Percentiles rank a stretch among this genome's conserved stretches.
Conservation (phyloP, 64 coral and sea anemone species). For the Montipora efflorescens region DNA sequence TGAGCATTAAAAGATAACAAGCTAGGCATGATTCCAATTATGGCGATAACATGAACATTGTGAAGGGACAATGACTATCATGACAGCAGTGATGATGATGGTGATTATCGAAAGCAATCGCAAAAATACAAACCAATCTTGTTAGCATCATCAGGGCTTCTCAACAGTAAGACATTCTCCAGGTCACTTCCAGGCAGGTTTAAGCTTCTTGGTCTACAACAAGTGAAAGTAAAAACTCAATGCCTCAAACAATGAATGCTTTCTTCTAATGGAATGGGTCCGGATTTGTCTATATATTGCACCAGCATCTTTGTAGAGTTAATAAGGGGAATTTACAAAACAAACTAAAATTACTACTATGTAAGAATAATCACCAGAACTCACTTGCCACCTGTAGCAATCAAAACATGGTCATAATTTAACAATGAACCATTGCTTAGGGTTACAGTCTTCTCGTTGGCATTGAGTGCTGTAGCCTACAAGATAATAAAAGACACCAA, state of each 20-base stretch:
- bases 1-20: too few relatives aligned
- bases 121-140: conserved; percentile 68
- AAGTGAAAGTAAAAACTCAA: not conserved
- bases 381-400: conserved; percentile 97
- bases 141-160: conserved; percentile 96
- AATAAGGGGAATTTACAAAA: not conserved
- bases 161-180: conserved; percentile 87
- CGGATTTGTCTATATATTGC: not conserved
- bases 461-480: conserved; percentile 77
- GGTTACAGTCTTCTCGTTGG: conserved; percentile 74
- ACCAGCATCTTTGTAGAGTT: not conserved
- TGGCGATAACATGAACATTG: not conserved
- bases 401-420: conserved; percentile 80
- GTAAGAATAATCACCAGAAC: not conserved
- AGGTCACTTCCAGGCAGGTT: conserved; percentile 81
- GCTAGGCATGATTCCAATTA: too few relatives aligned
- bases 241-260: not conserved
- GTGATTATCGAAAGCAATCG: not conserved
- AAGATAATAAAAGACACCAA: not conserved
- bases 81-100: not conserved
- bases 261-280: too few relatives aligned
- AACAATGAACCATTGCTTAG: conserved; percentile 79
- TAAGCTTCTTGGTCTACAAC: conserved; percentile 78
- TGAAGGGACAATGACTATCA: not conserved
- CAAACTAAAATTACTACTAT: not conserved